Percentiles rank a stretch among this genome's conserved stretches.
Conservation (phyloP, 2,113 vertebrate genomes). For the Anguilla japonica region DNA sequence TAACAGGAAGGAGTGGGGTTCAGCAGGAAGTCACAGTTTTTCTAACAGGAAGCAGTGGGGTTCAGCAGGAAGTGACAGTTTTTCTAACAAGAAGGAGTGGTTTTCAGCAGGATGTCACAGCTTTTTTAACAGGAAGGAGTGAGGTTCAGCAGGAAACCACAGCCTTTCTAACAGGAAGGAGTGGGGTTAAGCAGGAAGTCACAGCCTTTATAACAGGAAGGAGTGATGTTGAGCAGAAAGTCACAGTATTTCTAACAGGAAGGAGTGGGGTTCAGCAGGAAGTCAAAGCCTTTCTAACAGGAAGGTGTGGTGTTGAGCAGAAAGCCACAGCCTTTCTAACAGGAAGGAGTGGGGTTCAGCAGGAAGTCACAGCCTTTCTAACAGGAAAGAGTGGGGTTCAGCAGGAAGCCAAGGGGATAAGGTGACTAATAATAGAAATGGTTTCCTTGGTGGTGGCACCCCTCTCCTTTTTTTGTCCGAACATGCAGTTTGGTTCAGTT, state of each 20-base stretch:
- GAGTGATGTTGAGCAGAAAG: constrained; percentile 16
- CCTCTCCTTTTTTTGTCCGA: constrained; percentile 24
- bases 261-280: neutral
- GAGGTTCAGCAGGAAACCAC: neutral
- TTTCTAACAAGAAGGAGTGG: constrained; percentile 13
- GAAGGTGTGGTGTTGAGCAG: no score
- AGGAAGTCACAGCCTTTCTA: neutral
- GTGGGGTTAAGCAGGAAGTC: neutral
- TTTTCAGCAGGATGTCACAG: neutral
- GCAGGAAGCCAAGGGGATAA: neutral
- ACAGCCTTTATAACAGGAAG: neutral
- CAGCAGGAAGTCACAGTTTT: no score
- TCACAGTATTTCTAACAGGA: neutral
- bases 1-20: constrained; percentile 20
- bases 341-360: constrained; percentile 18
- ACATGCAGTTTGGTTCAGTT: neutral
- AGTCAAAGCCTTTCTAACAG: no score
- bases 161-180: no score
- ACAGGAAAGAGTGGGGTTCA: neutral
- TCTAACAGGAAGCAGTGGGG: no score
- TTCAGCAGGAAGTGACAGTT: no score
- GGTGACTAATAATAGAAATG: constrained; percentile 17
- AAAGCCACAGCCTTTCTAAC: constrained; percentile 10
- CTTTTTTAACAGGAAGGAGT: constrained; percentile 11
- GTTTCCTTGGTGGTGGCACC: constrained; percentile 37